Base-by-base conservation (phyloP, 2,888 invertebrate species). In the Linhomoeus sp. region DNA sequence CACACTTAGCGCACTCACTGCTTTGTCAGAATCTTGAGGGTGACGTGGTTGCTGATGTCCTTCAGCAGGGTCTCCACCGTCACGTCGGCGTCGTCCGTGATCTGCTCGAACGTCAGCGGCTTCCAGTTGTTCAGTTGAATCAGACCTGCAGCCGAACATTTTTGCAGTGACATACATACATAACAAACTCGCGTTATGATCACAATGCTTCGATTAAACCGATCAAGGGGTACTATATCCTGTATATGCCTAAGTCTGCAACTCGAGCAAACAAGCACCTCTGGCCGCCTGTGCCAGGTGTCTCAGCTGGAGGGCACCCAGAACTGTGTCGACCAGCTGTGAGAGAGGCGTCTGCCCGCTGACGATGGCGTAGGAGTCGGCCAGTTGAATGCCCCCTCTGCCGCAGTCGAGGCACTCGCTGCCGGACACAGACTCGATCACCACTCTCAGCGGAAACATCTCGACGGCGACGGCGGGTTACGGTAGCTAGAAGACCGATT, bases 81-180 rank as follows among this genome's bases (percentile, higher is more conserved):
- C 49, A 85, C 80, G 45, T 82, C 73, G 1, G 82, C 80, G 55
- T 84, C 83, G 58, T 90, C 88, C 1, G 87, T 84, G 59, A 97
- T 87, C 61, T 81, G 79, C 59, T 92, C 92, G 67, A 94, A 79
- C 20, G 81, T 77, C 49, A 97, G 71, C 1, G 92, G 85, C 68
- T 87, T 87, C 94, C 94, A 97, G 66, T 94, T 92, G 67, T 87
- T 85, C 56, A 97, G 81, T 46, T 88, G 80, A 46, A 94, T 80
- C 43, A 85, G 80, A 55, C 87, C 88, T 85, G 68, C 33, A 59
- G 57, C 45, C n/a, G n/a, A n/a, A n/a, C n/a, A n/a, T n/a, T n/a
- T n/a, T n/a, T n/a, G n/a, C n/a, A n/a, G n/a, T n/a, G n/a, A n/a
- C n/a, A n/a, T n/a, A n/a, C n/a, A n/a, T n/a, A n/a, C n/a, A n/a